Evolutionary conservation across 2,888 invertebrate genomes (phyloP).

Genomic region (Epirrhoe tristata): DNA sequence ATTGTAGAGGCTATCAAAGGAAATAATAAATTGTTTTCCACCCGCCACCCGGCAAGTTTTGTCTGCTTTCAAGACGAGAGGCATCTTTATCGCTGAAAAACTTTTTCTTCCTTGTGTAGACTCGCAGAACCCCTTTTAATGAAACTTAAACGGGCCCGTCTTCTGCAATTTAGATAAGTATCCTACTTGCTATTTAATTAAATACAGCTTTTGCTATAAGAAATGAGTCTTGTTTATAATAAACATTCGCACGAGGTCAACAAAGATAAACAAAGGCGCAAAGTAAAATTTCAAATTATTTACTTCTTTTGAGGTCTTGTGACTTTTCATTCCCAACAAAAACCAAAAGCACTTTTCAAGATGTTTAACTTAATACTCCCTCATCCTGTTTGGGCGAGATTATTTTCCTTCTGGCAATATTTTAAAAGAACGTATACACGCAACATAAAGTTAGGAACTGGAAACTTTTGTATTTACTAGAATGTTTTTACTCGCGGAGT

Average conservation of each 20-base stretch:
- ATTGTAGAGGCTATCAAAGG: constrained; percentile 62
- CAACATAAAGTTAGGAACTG: constrained; percentile 39
- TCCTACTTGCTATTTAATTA: constrained; percentile 66
- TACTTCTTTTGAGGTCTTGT: background rate
- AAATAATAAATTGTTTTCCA: constrained; percentile 72
- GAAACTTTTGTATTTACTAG: constrained; percentile 61
- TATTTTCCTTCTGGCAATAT: constrained; percentile 30
- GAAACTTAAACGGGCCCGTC: constrained; percentile 72
- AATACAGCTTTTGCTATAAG: constrained; percentile 53
- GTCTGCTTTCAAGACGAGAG: constrained; percentile 70
- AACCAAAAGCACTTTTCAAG: constrained; percentile 11
- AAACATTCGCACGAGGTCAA: background rate
- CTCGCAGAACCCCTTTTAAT: constrained; percentile 70
- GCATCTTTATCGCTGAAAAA: constrained; percentile 78
- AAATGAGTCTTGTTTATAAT: constrained; percentile 25
- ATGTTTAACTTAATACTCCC: constrained; percentile 25
- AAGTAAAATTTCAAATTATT: constrained; percentile 1
- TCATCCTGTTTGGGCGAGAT: constrained; percentile 23
- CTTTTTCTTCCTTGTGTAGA: constrained; percentile 73
- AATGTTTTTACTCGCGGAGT: constrained; percentile 63
- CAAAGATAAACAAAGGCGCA: constrained; percentile 3
- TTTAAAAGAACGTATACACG: constrained; percentile 38
- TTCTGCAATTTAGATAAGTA: constrained; percentile 75
- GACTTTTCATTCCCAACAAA: constrained; percentile 4
- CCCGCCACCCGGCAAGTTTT: constrained; percentile 66